Percentiles rank a stretch among this genome's conserved stretches.
These are phyloP conservation scores for Pipra filicauda DNA, from an alignment of 2,113 vertebrate species.

Conservation along the genomic window DNA sequence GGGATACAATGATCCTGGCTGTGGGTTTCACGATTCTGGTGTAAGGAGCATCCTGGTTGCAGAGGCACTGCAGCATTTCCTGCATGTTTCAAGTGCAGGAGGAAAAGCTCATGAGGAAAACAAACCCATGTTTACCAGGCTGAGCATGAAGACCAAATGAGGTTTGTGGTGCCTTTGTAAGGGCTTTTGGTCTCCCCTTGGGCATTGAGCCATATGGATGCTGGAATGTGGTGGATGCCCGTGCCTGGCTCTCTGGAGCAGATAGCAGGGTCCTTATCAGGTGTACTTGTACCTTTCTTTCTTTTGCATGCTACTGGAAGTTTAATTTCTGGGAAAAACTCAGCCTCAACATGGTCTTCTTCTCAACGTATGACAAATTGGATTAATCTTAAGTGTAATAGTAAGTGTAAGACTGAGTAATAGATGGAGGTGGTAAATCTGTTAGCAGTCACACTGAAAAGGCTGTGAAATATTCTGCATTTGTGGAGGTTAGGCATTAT, in stretches of 20 bases:
- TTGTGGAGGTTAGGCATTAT: background rate
- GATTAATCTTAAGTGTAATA: background rate
- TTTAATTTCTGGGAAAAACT: background rate
- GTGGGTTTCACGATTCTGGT: background rate
- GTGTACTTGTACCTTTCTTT: background rate
- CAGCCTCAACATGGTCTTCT: background rate
- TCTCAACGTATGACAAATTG: background rate
- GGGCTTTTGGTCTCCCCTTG: background rate
- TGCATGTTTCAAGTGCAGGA: background rate
- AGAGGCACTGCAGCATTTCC: background rate
- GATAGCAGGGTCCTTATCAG: background rate
- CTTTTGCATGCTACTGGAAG: background rate
- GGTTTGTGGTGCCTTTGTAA: background rate
- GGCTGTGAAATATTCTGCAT: background rate
- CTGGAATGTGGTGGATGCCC: background rate
- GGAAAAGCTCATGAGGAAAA: background rate
- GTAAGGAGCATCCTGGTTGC: background rate
- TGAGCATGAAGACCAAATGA: background rate
- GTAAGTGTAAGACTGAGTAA: background rate
- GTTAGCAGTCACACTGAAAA: background rate
- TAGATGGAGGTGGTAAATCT: background rate
- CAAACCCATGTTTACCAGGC: background rate
- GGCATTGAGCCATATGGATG: background rate
- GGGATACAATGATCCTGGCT: background rate
- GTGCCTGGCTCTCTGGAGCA: rapidly evolving